phyloP scores from a whole-genome alignment of 2,797 vertebrate genomes.

The Platyrinchus mystaceus region DNA sequence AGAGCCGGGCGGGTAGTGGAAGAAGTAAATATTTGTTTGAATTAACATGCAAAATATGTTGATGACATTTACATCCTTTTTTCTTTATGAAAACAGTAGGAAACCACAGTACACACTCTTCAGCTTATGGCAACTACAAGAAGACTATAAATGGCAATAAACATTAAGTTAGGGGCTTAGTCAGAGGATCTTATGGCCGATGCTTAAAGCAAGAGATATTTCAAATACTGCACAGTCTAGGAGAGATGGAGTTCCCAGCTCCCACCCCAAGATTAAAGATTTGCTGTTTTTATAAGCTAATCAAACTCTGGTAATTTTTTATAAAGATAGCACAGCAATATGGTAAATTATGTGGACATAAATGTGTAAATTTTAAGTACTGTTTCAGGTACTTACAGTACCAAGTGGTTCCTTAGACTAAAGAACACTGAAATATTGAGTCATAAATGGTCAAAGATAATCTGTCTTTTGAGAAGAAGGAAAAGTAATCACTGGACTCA shows the following conservation, averaged over 20 bases:
- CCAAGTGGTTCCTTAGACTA: not conserved
- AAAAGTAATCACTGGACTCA: conserved; percentile 1
- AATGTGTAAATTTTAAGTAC: not conserved
- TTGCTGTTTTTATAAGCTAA: not conserved
- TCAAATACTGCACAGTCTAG: not conserved
- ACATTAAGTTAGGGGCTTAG: not conserved
- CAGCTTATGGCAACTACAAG: not conserved
- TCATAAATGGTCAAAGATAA: not conserved
- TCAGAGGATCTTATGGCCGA: not conserved
- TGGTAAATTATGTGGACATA: not conserved
- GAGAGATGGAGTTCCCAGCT: not conserved
- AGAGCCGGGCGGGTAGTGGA: not conserved
- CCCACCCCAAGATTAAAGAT: not conserved
- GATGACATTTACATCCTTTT: not conserved
- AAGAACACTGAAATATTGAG: not conserved
- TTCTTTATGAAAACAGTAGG: not conserved
- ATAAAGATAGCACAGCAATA: not conserved
- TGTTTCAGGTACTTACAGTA: not conserved
- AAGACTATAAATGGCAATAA: not conserved
- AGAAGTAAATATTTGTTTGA: not conserved
- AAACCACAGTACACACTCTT: not conserved
- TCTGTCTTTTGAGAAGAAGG: conserved; percentile 11
- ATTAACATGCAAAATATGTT: not conserved
- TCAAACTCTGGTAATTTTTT: not conserved
- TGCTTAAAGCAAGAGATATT: not conserved